Evolutionary conservation across 2,113 vertebrate genomes (phyloP), one percentile per base, ranked within the genome.

Genomic region (Stictonetta naevosa): DNA sequence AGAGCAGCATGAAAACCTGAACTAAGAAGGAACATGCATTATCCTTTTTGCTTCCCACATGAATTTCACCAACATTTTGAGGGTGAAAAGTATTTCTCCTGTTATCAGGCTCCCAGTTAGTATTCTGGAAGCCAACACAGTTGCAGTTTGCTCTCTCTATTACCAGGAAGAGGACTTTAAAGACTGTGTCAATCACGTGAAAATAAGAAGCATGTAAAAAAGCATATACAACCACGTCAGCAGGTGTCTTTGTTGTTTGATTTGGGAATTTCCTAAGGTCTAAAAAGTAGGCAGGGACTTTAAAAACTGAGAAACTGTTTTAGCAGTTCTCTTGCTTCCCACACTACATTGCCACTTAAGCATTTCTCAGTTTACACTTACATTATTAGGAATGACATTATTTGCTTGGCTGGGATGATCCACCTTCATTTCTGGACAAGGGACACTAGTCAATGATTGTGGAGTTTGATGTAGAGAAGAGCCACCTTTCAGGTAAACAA

Each of bases 401-500:
- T 92, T 96, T 92, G 95, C 94, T 95, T 97, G 97, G 94, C 97
- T 97, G 89, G 96, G 96, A 94, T 95, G 94, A 83, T 98, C 98
- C 88, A 91, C 83, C 92, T 97, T 98, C 95, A 96, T 83, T 96
- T 98, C 98, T 97, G 95, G 81, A 90, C 88, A 94, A 92, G 97
- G 86, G 75, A 98, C 11, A 33, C 46, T 95, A 95, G 97, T 95
- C 84, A 96, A 38, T 42, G 92, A 91, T 22, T 95, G 93, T 53
- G 88, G 73, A 93, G 66, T 94, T 67, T 93, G 93, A 83, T 91
- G 95, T 7, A 81, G 59, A 93, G 93, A 96, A 79, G 68, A 91
- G 48, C 86, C 89, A 95, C 96, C 94, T 97, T 92, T 76, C 36
- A 90, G 68, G 40, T 82, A 95, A 96, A 95, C 60, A 95, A 95